Base-by-base conservation (phyloP, 2,113 vertebrate genomes). In the Ptychochromis oligacanthus region DNA sequence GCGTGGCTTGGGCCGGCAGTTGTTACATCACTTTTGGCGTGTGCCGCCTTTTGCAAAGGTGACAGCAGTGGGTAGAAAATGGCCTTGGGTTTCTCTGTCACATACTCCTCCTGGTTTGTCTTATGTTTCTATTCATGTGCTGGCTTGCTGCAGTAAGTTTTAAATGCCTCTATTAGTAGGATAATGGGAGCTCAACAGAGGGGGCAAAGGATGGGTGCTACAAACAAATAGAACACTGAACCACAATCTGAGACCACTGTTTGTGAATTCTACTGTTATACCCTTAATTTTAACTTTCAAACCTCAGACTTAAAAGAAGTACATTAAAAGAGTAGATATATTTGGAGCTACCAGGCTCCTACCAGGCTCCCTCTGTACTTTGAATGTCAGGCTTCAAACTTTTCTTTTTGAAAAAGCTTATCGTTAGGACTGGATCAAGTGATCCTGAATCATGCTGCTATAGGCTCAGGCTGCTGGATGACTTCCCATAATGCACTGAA, bases 331-430 rank as follows among this genome's bases (percentile, higher is more conserved):
- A n/a, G n/a, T n/a, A n/a, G n/a, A 49, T 22, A 70, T 18, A 70
- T 70, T 28, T 36, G 36, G 6, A 8, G 36, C 28, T 7, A 36
- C 36, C 36, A 36, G 36, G 8, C 8, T 8, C 36, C 6, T 7
- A n/a, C n/a, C n/a, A n/a, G n/a, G 4, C 62, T 46, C 22, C 0
- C 0, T 17, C 38, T 67, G n/a, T 46, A 17, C 62, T 46, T 67
- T 67, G 24, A 46, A 24, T 6, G 40, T 46, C 22, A 13, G 0
- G 38, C 62, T 67, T 67, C 43, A 43, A 13, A 43, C 40, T 13
- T 43, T 43, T 12, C 40, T 43, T 43, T 43, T 43, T 13, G 40
- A 43, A 13, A 43, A 12, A 43, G 40, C 36, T 36, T 8, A 36
- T 7, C 9, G 38, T 40, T 40, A 10, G 10, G 38, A 9, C 1